Evolutionary conservation across 2,797 vertebrate genomes (phyloP), one percentile per base, ranked within the genome.

Genomic region (Sebastes oblongus): DNA sequence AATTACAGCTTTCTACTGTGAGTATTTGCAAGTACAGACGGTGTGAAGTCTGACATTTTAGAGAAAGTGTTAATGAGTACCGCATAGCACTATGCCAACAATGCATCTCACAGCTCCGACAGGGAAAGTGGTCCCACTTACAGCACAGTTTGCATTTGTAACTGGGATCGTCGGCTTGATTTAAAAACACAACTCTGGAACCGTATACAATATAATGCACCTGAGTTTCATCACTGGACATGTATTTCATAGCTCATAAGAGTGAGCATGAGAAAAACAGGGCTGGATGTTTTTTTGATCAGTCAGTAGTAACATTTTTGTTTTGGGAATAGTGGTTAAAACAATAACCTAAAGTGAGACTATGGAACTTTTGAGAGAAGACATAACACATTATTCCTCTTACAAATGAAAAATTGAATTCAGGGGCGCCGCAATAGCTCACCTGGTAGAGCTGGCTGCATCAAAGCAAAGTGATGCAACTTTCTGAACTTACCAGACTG

Each of bases 41-140:
- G 77, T 78, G 77, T 65, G 80, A 88, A 84, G 73, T 88, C 70
- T 78, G 75, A 79, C 70, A 68, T 88, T 80, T 78, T 74, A 81
- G 81, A 42, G 16, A 66, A 77, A 55, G 90, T 81, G 85, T 82
- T 86, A 87, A 87, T 82, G 75, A 89, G 82, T 13, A 30, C 27
- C 13, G 27, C 59, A 78, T 14, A 65, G 25, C 72, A 52, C 72
- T 13, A 62, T 72, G 79, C 70, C 79, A 76, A 59, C 74, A 42
- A 50, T 25, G 18, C 27, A 42, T 67, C 86, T 88, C 66, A 84
- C 84, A 85, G 82, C 80, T 80, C 78, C 5, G 22, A 70, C 39
- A 6, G 18, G 56, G 36, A 64, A 73, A 78, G 73, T 61, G 75
- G 59, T 79, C 34, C 68, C 50, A 16, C 80, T 70, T 16, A 66